Evolutionary conservation across 2,888 invertebrate species (phyloP).

Genomic region (Prostheceraeus crozeri): DNA sequence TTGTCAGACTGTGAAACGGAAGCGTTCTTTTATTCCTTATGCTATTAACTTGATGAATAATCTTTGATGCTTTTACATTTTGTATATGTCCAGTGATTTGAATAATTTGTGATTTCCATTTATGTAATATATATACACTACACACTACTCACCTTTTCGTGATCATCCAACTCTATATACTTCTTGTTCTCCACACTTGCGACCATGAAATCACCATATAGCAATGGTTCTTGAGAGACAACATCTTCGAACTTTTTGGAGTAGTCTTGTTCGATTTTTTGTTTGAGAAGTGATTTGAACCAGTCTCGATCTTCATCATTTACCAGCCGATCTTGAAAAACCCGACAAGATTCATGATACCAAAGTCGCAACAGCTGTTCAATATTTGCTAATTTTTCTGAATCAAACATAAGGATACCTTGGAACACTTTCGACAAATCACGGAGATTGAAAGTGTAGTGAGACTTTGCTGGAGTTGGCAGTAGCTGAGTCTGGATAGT

Average conservation of each 20-base stretch:
- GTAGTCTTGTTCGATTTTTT: conserved; percentile 62
- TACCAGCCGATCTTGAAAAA: conserved; percentile 57
- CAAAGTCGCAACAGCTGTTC: conserved; percentile 52
- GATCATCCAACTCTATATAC: conserved; percentile 64
- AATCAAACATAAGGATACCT: conserved; percentile 39
- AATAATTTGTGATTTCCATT: too few relatives aligned
- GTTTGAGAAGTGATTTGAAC: conserved; percentile 50
- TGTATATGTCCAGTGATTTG: too few relatives aligned
- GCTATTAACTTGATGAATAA: neutral
- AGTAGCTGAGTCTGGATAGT: conserved; percentile 53
- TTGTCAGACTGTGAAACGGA: neutral
- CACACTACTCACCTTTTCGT: conserved; percentile 64
- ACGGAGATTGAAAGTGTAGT: conserved; percentile 58
- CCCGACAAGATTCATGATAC: conserved; percentile 57
- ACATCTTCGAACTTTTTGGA: conserved; percentile 59
- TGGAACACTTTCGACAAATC: conserved; percentile 58
- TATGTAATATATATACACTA: too few relatives aligned
- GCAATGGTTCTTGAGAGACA: conserved; percentile 60
- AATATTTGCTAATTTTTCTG: conserved; percentile 10
- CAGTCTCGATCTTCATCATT: conserved; percentile 55
- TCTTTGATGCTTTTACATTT: conserved; percentile 37
- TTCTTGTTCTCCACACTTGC: conserved; percentile 57
- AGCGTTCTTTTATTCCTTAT: neutral
- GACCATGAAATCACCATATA: conserved; percentile 65
- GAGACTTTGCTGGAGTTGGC: conserved; percentile 57